Evolutionary conservation across 1,140 invertebrate genomes (phyloP).

Genomic region (Frieseomelitta varia): DNA sequence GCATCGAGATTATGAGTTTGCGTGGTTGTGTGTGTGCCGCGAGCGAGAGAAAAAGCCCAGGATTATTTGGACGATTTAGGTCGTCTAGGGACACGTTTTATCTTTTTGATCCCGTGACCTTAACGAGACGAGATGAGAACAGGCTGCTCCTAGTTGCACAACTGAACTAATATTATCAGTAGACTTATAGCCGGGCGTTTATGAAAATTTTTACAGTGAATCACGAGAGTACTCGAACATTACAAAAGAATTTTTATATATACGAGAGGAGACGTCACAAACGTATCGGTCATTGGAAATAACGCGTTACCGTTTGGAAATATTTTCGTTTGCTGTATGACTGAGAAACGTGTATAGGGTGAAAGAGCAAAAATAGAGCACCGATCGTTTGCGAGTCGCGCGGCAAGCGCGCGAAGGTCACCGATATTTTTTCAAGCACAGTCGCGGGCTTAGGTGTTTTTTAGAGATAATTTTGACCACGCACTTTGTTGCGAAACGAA

Average conservation of each 20-base stretch:
- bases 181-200: neutral
- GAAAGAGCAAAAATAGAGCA: slow-evolving; percentile 8
- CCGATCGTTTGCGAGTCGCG: neutral
- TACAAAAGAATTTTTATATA: neutral
- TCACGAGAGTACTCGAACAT: neutral
- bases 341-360: neutral
- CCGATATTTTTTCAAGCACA: slow-evolving; percentile 3
- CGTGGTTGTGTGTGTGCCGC: neutral
- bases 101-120: neutral
- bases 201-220: neutral
- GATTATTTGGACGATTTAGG: slow-evolving; percentile 54
- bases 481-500: neutral
- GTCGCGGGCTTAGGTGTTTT: neutral
- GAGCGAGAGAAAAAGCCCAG: slow-evolving; percentile 61
- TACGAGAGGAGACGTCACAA: neutral
- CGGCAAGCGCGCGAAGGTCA: neutral
- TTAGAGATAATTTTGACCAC: slow-evolving; percentile 12
- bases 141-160: neutral
- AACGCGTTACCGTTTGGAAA: neutral
- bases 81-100: slow-evolving; percentile 1
- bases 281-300: neutral
- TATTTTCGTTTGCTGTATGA: neutral
- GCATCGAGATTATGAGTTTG: neutral
- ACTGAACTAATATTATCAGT: neutral
- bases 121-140: neutral